phyloP scores from a whole-genome alignment of 2,888 invertebrate genomes.

The Selenia dentaria region DNA sequence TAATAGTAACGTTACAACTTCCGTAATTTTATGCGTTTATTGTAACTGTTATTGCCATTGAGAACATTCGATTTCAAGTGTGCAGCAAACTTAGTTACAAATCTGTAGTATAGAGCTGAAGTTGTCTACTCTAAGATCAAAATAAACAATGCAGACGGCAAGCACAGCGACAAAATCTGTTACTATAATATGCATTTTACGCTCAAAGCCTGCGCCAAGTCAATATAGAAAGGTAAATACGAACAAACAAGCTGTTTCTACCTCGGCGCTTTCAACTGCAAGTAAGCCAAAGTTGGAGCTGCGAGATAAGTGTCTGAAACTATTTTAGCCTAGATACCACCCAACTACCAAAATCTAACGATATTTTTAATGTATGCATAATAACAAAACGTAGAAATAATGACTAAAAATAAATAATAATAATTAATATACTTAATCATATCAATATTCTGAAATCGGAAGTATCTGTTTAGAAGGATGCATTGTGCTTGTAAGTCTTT shows the following conservation, averaged over 20 bases:
- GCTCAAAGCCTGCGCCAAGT: conserved; percentile 32
- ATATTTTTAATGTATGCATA: too few species aligned
- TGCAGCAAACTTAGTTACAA: neutral
- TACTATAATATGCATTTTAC: conserved; percentile 32
- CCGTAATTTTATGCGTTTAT: conserved; percentile 23
- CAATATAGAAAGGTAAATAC: conserved; percentile 34
- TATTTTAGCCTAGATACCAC: too few species aligned
- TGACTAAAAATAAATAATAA: too few species aligned
- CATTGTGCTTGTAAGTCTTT: too few species aligned
- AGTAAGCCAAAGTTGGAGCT: conserved; percentile 9
- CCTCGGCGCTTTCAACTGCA: conserved; percentile 11
- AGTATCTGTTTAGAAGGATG: too few species aligned
- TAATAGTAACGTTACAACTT: conserved; percentile 30
- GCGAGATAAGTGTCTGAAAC: too few species aligned
- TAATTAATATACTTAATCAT: too few species aligned
- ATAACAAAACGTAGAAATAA: too few species aligned
- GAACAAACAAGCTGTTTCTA: conserved; percentile 21
- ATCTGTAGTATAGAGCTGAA: neutral
- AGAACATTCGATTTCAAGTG: neutral
- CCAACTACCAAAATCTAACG: too few species aligned
- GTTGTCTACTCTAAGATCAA: neutral
- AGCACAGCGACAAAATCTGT: conserved; percentile 19
- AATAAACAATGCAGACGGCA: conserved; percentile 7
- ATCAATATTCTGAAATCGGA: too few species aligned
- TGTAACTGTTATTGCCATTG: neutral